phyloP scores from a whole-genome alignment of 2,797 vertebrate genomes.

The Phalloptychus januarius region DNA sequence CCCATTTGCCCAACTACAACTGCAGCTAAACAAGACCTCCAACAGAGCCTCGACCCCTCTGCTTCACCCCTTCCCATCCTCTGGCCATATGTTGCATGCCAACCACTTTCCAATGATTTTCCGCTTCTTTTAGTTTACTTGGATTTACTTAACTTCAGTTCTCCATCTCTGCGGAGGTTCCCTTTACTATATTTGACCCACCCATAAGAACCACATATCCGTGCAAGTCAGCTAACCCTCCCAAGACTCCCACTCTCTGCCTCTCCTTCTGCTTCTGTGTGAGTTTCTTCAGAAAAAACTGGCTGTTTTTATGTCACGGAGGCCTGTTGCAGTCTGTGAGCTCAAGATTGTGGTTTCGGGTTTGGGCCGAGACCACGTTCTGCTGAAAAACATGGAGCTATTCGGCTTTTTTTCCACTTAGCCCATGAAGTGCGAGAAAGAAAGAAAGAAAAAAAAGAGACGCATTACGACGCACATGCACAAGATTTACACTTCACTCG shows the following conservation, averaged over 20 bases:
- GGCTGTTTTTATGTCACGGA: constrained; percentile 77
- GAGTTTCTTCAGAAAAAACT: constrained; percentile 65
- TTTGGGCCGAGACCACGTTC: constrained; percentile 78
- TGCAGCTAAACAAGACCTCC: constrained; percentile 88
- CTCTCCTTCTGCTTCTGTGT: constrained; percentile 43
- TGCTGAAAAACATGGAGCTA: constrained; percentile 79
- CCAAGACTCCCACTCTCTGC: constrained; percentile 24
- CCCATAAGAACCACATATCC: constrained; percentile 45
- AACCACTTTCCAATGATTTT: neutral
- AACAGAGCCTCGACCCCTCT: constrained; percentile 72
- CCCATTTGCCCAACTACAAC: constrained; percentile 66
- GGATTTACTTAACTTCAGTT: constrained; percentile 10
- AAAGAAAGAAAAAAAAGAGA: constrained; percentile 37
- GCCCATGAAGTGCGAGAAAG: constrained; percentile 75
- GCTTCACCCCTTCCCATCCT: constrained; percentile 26
- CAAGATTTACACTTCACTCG: constrained; percentile 24
- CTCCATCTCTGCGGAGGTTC: constrained; percentile 17
- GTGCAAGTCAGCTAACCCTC: constrained; percentile 58
- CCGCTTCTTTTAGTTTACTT: neutral
- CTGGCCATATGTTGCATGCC: constrained; percentile 7
- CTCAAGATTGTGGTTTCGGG: constrained; percentile 84
- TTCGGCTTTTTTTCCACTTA: constrained; percentile 77
- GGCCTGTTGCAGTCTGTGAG: constrained; percentile 74
- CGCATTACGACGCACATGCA: constrained; percentile 12
- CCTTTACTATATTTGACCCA: constrained; percentile 24